Base-by-base conservation (phyloP, 2,113 vertebrate genomes). In the Lepisosteus osseus region DNA sequence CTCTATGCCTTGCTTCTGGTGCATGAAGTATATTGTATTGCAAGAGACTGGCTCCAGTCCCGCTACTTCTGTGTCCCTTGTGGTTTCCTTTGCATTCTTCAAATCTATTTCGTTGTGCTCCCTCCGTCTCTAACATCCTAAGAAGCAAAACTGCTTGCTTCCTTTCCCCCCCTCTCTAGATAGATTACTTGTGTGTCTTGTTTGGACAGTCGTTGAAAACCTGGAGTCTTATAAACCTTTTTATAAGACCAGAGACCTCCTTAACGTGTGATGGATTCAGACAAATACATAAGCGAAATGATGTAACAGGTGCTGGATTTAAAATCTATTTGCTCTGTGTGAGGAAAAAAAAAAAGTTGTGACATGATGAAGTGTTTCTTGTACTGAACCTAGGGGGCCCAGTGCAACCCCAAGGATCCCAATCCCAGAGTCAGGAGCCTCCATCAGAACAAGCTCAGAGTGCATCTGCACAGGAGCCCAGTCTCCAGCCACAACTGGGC, bases 301-400 rank as follows among this genome's bases (percentile, higher is more conserved):
- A 76, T 78, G 74, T 67, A 67, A 76, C 62, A 74, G 77, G 69
- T 88, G 86, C 89, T 88, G 86, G 80, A 69, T 79, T 54, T 86
- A 82, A 87, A 86, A 80, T 87, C 82, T 88, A 73, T 67, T 68
- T 73, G 29, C 44, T 68, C 54, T 67, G 67, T 66, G 6, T 59
- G 7, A 44, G 29, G 15, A 17, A 17, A 29, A 51, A 51, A 61
- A 65, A 76, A 69, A 84, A 73, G 80, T 67, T 77, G 86, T 88
- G 85, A 91, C 88, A 86, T 87, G 80, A 85, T 92, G 84, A 92
- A 89, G 90, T 92, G 86, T 88, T 86, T 87, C 89, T 86, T 93
- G 92, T 93, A 63, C 93, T 90, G 82, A 88, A 95, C 89, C 85
- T 90, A 98, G 97, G 96, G 90, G 95, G 94, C 83, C 88, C 95